Evolutionary conservation across 2,888 invertebrate species (phyloP), one percentile per base, ranked within the genome.

Genomic region (Lithophane socia): DNA sequence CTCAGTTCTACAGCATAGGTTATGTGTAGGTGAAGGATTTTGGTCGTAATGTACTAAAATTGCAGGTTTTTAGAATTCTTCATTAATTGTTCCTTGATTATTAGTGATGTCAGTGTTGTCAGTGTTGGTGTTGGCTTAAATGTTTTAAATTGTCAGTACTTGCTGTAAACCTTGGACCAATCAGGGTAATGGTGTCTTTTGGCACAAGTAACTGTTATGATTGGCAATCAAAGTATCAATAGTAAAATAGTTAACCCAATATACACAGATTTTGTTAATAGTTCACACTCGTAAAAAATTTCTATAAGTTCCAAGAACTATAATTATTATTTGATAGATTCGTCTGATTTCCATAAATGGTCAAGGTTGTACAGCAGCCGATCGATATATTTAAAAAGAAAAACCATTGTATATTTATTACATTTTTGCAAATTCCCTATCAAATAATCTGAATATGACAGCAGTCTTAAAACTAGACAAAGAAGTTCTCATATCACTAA

Each of bases 151-250:
- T 61, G 61, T 47, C 21, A 0, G 37, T 68, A 54, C 47, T 68
- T 61, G 12, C 5, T 44, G 44, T 64, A 61, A 77, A 82, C 86
- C 82, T 85, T 85, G 86, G 16, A 47, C n/a, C 83, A 75, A 86
- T 82, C 69, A 75, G 63, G 4, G 44, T 61, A 61, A 72, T 82
- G 21, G 71, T 58, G 10, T 12, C 13, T 66, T 65, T 77, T 72
- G 16, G 61, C 61, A 66, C 24, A 74, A 3, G 42, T 66, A 77
- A 69, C 69, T 60, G 54, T 63, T 73, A 24, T 2, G 3, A 21
- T 56, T 1, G 9, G 4, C 18, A 10, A 24, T 60, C 10, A 74
- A 81, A 68, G 54, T 49, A 65, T 52, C 42, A n/a, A 21, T 52
- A 37, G 9, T 56, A 44, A 61, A 73, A 69, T n/a, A 56, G 13